Evolutionary conservation across 1,140 invertebrate species (phyloP).

Genomic region (Acromyrmex echinatior): DNA sequence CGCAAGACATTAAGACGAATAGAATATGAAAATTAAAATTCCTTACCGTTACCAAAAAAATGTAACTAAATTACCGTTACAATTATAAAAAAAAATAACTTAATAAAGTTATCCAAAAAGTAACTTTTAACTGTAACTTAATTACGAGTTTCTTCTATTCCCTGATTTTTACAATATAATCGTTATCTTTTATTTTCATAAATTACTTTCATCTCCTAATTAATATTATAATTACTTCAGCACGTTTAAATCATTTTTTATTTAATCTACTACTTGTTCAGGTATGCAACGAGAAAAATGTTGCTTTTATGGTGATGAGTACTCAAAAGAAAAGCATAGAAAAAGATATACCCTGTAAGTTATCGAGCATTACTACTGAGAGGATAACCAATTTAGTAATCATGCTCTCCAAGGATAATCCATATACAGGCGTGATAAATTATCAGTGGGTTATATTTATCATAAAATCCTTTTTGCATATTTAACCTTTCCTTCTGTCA

Average conservation of each 20-base stretch:
- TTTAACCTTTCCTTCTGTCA: too few species aligned
- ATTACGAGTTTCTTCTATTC: too few species aligned
- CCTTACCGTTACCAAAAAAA: too few species aligned
- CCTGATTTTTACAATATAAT: neutral
- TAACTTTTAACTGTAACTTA: too few species aligned
- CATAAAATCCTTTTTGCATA: neutral
- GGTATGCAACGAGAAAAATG: slow-evolving; percentile 12
- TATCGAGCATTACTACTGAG: slow-evolving; percentile 25
- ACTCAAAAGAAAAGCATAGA: slow-evolving; percentile 23
- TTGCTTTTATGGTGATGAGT: slow-evolving; percentile 28
- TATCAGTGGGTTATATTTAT: slow-evolving; percentile 61
- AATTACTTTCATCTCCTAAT: neutral
- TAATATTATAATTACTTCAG: neutral
- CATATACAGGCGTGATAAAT: slow-evolving; percentile 65
- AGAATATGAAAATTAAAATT: neutral
- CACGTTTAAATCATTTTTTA: neutral
- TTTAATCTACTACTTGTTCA: neutral
- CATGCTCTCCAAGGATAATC: slow-evolving; percentile 52
- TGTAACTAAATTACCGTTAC: too few species aligned
- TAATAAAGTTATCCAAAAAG: too few species aligned
- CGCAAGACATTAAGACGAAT: too few species aligned
- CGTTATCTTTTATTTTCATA: neutral
- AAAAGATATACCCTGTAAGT: slow-evolving; percentile 48
- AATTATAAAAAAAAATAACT: too few species aligned
- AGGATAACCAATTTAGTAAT: slow-evolving; percentile 56